These are phyloP conservation scores for Prunella fulvescens DNA, from an alignment of 2,113 vertebrate genomes.

Conservation along the genomic window DNA sequence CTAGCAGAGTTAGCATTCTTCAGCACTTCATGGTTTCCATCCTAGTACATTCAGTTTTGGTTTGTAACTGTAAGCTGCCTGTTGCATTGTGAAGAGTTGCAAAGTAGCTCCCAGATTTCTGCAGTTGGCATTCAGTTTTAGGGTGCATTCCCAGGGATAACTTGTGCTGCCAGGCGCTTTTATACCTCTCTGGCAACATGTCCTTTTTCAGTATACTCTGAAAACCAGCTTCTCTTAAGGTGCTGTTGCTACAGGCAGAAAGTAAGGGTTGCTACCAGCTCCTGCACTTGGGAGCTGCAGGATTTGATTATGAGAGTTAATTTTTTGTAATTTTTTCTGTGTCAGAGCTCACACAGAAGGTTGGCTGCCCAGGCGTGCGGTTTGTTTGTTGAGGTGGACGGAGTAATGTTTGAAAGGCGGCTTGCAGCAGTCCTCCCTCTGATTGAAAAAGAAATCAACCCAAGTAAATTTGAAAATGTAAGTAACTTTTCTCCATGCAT, in stretches of 20 bases:
- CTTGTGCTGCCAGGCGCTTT: background rate
- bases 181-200: background rate
- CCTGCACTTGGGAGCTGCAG: background rate
- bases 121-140: background rate
- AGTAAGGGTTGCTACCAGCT: background rate
- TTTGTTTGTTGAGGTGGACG: slow-evolving; percentile 89
- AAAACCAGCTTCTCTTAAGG: background rate
- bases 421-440: slow-evolving; percentile 80
- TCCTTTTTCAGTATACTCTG: background rate
- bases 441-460: slow-evolving; percentile 84
- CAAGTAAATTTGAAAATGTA: slow-evolving; percentile 83
- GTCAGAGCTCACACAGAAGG: slow-evolving; percentile 79
- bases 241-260: background rate
- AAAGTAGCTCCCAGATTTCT: background rate
- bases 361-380: slow-evolving; percentile 88
- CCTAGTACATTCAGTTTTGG: background rate
- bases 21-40: background rate
- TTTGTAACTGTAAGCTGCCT: background rate
- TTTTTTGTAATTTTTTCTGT: background rate
- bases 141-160: background rate
- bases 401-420: slow-evolving; percentile 78
- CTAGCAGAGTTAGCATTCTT: background rate
- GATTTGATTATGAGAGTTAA: background rate
- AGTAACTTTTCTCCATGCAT: slow-evolving; percentile 42
- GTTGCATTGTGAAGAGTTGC: background rate